phyloP scores from a whole-genome alignment of 2,113 vertebrate species.

The Lichenostomus cassidix region DNA sequence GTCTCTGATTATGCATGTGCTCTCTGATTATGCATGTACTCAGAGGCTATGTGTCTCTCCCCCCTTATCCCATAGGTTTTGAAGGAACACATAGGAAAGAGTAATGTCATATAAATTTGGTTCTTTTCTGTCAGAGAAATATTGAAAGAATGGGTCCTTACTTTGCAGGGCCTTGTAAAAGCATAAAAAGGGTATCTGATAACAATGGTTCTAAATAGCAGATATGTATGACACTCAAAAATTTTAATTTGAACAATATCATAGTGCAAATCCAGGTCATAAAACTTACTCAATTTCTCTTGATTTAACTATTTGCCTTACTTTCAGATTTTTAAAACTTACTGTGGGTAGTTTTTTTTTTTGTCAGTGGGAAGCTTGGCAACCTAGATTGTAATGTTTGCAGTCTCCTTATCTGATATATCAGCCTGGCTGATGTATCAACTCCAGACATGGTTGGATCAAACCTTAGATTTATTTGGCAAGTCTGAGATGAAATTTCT shows the following conservation, averaged over 20 bases:
- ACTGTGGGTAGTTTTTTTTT: background rate
- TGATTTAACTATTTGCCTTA: background rate
- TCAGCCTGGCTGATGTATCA: background rate
- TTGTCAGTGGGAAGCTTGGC: background rate
- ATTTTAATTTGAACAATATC: background rate
- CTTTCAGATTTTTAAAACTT: background rate
- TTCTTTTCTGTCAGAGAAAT: background rate
- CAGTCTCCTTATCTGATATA: background rate
- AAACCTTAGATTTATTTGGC: background rate
- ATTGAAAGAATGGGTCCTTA: background rate
- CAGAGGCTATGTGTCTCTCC: background rate
- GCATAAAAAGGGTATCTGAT: background rate
- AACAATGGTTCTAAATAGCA: background rate
- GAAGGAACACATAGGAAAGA: background rate
- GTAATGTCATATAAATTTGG: background rate
- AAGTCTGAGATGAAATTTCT: background rate
- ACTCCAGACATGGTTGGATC: background rate
- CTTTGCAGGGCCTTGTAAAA: background rate
- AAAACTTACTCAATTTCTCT: background rate
- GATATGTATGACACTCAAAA: background rate
- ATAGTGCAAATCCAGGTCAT: background rate
- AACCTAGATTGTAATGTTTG: background rate
- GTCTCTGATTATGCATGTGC: background rate
- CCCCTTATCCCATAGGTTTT: background rate
- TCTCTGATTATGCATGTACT: background rate